Conservation (phyloP, 2,888 invertebrate genomes). For the Bombyx huttoni region DNA sequence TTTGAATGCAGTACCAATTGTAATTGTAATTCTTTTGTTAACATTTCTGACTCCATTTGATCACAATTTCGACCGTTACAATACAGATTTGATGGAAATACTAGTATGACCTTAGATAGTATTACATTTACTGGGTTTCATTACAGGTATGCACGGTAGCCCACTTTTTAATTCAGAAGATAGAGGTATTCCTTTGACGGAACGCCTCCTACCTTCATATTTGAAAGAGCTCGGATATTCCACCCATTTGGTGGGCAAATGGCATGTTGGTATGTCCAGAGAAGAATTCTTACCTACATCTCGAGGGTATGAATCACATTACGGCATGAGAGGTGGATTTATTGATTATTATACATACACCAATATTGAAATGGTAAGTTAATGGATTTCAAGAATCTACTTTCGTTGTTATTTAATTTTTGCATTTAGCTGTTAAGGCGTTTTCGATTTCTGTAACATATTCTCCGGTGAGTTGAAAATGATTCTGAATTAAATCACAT, state of each 20-base stretch:
- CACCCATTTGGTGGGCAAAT: conserved; percentile 91
- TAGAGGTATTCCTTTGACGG: conserved; percentile 60
- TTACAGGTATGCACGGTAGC: conserved; percentile 57
- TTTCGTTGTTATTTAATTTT: neutral
- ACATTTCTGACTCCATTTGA: neutral
- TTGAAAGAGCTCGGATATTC: conserved; percentile 79
- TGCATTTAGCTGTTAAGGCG: neutral
- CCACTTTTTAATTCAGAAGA: conserved; percentile 56
- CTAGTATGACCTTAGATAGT: neutral
- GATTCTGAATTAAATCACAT: too few species aligned
- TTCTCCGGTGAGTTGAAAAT: too few species aligned
- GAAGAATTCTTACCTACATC: conserved; percentile 79
- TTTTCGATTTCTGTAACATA: too few species aligned
- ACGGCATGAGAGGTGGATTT: conserved; percentile 83
- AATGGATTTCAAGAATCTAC: too few species aligned
- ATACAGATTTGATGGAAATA: neutral
- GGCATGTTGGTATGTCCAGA: conserved; percentile 88
- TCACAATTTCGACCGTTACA: neutral
- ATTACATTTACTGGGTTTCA: neutral
- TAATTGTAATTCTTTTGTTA: neutral
- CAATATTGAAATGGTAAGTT: conserved; percentile 51
- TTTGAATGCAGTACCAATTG: neutral
- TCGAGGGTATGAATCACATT: conserved; percentile 85
- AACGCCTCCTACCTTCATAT: conserved; percentile 74
- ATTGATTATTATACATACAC: conserved; percentile 79